These are phyloP conservation scores for Anas bernieri DNA, from an alignment of 2,797 vertebrate genomes.

Conservation along the genomic window DNA sequence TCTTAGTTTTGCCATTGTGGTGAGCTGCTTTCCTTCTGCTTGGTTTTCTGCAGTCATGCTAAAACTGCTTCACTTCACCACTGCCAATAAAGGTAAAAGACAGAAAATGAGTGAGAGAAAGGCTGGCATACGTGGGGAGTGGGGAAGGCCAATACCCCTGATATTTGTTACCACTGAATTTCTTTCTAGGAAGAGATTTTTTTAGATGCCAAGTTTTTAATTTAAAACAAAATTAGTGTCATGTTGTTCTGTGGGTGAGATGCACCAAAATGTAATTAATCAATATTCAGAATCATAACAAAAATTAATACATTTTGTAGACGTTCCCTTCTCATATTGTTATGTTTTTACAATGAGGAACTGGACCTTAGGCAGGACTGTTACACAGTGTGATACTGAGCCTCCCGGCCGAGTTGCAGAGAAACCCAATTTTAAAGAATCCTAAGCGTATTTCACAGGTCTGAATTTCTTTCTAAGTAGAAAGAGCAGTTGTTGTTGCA, in stretches of 20 bases:
- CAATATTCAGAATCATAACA: not conserved
- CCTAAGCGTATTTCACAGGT: not conserved
- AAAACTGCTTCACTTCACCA: not conserved
- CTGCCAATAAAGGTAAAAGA: not conserved
- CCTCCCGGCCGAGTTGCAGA: not conserved
- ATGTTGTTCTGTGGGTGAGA: not conserved
- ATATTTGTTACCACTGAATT: not conserved
- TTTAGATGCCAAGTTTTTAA: not conserved
- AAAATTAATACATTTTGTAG: not conserved
- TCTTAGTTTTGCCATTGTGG: not conserved
- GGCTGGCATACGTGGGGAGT: not conserved
- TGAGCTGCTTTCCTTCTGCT: not conserved
- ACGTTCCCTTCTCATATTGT: not conserved
- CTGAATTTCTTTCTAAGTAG: not conserved
- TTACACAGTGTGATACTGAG: accelerated
- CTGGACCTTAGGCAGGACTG: not conserved
- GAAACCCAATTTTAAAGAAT: not conserved
- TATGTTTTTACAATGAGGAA: not conserved
- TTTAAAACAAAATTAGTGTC: not conserved
- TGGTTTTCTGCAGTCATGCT: not conserved
- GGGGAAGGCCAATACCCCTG: not conserved
- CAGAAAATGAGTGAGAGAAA: accelerated
- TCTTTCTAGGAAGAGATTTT: not conserved
- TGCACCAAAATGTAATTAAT: not conserved
- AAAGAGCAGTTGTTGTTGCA: not conserved